Evolutionary conservation across 1,140 invertebrate species (phyloP), one percentile per base, ranked within the genome.

Genomic region (Bombus impatiens): DNA sequence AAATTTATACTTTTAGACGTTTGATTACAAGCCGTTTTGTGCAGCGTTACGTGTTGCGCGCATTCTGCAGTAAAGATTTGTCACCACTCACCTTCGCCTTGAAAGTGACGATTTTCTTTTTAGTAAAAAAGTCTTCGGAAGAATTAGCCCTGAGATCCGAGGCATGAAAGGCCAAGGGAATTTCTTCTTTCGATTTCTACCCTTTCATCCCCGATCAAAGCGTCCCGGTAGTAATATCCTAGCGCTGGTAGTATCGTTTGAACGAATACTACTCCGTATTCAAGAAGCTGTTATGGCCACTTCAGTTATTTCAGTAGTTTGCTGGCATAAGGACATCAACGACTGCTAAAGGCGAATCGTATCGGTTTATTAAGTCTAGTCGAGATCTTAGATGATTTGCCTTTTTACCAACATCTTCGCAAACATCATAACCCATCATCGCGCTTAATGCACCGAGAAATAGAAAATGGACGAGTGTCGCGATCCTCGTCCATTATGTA

Each of bases 281-380:
- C 40, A 47, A 44, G 32, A 28, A 25, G 32, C 32, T 59, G 71
- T 62, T 65, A 74, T 25, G 40, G n/a, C 25, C 37, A 67, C 32
- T 40, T 77, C 40, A 4, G 70, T 37, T 75, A 53, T 42, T 53
- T 68, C 57, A 32, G 1, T 18, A n/a, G 35, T 70, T 53, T 35
- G 22, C n/a, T 8, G 40, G 15, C 35, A 8, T 12, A 74, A 74
- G 15, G 22, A 32, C n/a, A 22, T 42, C 10, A 65, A 53, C 32
- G 40, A 32, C 2, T 8, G 47, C 4, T 65, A 42, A 53, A 80
- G 40, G 28, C 13, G 70, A 68, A 65, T 85, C 15, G 32, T 15
- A 18, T 3, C 13, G 42, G 78, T 80, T 85, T 85, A 85, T 81
- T 42, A 67, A 80, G 40, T 67, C 35, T 35, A 18, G 44, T 37